A percentile compares a stretch with the other conserved stretches of the same genome.
phyloP scores from a whole-genome alignment of 2,888 invertebrate genomes.

The Leucania comma region DNA sequence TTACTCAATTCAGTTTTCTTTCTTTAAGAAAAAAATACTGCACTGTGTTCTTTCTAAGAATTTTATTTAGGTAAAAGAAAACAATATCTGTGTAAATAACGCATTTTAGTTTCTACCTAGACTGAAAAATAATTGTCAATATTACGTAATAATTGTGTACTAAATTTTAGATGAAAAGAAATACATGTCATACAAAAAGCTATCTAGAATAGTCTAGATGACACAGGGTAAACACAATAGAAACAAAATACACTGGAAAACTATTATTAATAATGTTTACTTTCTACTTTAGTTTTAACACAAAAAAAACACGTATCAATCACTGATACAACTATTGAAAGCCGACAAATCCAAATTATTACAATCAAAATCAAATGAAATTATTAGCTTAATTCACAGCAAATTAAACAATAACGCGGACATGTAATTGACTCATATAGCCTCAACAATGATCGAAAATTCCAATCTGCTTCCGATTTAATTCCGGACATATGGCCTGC shows the following conservation, averaged over 20 bases:
- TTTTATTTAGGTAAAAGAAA: neutral
- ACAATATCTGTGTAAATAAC: neutral
- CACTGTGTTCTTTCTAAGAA: neutral
- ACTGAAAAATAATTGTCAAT: neutral
- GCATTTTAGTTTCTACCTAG: neutral
- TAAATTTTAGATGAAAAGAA: neutral
- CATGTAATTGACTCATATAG: constrained; percentile 46
- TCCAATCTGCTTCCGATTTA: constrained; percentile 56
- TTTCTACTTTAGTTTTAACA: too few relatives aligned
- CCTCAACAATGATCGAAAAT: constrained; percentile 49
- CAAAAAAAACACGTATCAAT: too few relatives aligned
- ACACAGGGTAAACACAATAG: neutral
- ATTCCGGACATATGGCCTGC: constrained; percentile 58
- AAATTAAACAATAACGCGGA: constrained; percentile 31
- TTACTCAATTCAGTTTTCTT: neutral
- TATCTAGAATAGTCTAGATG: neutral
- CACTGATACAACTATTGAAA: neutral
- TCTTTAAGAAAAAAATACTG: neutral
- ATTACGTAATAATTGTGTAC: neutral
- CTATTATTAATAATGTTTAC: too few relatives aligned
- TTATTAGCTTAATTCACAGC: constrained; percentile 15
- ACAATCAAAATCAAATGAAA: constrained; percentile 20
- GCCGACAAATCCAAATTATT: neutral
- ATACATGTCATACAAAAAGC: neutral
- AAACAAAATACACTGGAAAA: neutral